Evolutionary conservation across 2,113 vertebrate species (phyloP), one percentile per base, ranked within the genome.

Genomic region (Regulus satrapa): DNA sequence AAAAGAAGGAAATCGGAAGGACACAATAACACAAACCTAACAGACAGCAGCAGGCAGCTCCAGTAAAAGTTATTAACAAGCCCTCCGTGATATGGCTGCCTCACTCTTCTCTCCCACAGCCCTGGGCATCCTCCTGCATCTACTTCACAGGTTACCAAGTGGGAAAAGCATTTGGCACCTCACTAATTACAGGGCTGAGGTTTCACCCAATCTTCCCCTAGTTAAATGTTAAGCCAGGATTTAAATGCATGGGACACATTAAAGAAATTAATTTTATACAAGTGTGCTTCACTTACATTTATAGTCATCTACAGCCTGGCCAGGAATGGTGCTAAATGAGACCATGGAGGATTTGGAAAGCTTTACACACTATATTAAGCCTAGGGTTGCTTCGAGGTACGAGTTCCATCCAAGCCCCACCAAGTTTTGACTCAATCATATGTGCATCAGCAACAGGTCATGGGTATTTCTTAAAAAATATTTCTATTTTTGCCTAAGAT

Each of bases 11-110:
- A 77, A 45, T 43, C 28, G 3, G 2, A 85, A 86, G 54, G 59
- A 56, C 8, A 1, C 72, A 83, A 1, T 29, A 88, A 79, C 62
- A 78, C 32, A 81, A 85, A 76, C 19, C 68, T 54, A 88, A 40
- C 36, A 64, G 52, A 28, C 49, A 87, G 52, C 58, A 89, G 45
- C 51, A 86, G 46, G 59, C 18, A 40, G 49, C 71, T 85, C 31
- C 66, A 61, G 36, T 20, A 45, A 5, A 52, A 85, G 52, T 64
- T 78, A 51, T 28, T 79, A 68, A 71, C 21, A n/a, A 67, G 45
- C 11, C 59, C 23, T n/a, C n/a, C 12, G 19, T 0, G 7, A 43
- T 4, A 34, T 0, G 3, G 29, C 36, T 56, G 69, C 56, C 43
- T 36, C 23, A 31, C 56, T 69, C 61, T 80, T 51, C 14, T 48